Evolutionary conservation across 2,797 vertebrate species (phyloP), one percentile per base, ranked within the genome.

Genomic region (Lemur catta): DNA sequence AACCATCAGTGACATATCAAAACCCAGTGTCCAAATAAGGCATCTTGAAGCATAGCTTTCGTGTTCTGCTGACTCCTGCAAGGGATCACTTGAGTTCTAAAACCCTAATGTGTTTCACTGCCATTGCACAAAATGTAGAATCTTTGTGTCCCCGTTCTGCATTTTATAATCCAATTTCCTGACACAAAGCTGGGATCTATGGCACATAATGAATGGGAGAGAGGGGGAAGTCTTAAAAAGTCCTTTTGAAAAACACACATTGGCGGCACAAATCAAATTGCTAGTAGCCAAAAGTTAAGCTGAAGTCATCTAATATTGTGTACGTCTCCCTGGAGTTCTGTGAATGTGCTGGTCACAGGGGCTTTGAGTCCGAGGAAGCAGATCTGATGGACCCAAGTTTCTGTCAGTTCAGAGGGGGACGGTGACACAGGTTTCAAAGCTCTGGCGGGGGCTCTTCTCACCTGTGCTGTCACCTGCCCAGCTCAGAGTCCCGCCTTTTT

Each of bases 1-100:
- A 93, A 71, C 85, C 67, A 4, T 85, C 52, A 78, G 75, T 46
- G 80, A 92, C 90, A 89, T 17, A 35, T 93, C 92, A 89, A 78
- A 94, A 72, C 48, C 71, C 28, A 55, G 71, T 74, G 43, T 63
- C 94, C 89, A 87, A 91, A 97, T 96, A 97, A 94, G 94, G 97
- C 69, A 17, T 63, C 93, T 79, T 2, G 24, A 72, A 95, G 90
- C 48, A 48, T 55, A 76, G 57, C 79, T 92, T 69, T 65, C 74
- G 48, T 74, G 52, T 91, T 61, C 48, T 81, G 63, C 92, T 50
- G 63, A 48, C 85, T 89, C 30, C 71, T 30, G 86, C 17, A 38
- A 41, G 22, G 10, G 48, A 59, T 75, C 55, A 7, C 86, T 93
- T 50, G 33, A 46, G 72, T 41, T 57, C 80, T 80, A 24, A 91